Evolutionary conservation across 1,140 invertebrate genomes (phyloP).

Genomic region (Solenopsis fugax): DNA sequence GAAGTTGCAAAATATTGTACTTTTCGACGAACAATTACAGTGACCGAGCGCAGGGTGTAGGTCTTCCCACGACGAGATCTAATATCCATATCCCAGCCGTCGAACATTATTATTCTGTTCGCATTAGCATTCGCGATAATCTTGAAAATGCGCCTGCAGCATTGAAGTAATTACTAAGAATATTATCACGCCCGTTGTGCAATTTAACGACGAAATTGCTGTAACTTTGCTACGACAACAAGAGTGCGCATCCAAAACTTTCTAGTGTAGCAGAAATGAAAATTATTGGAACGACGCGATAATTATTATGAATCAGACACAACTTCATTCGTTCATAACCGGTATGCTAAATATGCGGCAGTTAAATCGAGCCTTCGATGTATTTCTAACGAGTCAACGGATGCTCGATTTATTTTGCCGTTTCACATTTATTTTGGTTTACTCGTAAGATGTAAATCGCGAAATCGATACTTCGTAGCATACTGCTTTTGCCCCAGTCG

Average conservation of each 20-base stretch:
- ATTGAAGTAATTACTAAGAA: slow-evolving; percentile 53
- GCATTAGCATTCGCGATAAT: slow-evolving; percentile 44
- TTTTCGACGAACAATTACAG: background rate
- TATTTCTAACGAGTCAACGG: slow-evolving; percentile 6
- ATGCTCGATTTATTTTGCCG: background rate
- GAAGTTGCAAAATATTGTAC: slow-evolving; percentile 23
- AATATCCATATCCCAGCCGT: slow-evolving; percentile 22
- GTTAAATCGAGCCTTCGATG: slow-evolving; percentile 14
- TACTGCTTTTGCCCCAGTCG: background rate
- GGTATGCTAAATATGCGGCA: background rate
- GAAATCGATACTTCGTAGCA: slow-evolving; percentile 23
- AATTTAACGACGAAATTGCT: slow-evolving; percentile 38
- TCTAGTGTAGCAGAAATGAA: slow-evolving; percentile 14
- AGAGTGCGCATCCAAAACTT: slow-evolving; percentile 52
- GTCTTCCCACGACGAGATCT: slow-evolving; percentile 18
- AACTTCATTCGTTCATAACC: slow-evolving; percentile 49
- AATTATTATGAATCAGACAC: slow-evolving; percentile 38
- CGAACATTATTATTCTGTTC: slow-evolving; percentile 34
- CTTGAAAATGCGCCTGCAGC: slow-evolving; percentile 29
- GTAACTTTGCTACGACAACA: slow-evolving; percentile 23
- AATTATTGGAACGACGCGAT: slow-evolving; percentile 51
- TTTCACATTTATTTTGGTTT: background rate
- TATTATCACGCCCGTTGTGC: slow-evolving; percentile 29
- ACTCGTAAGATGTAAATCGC: slow-evolving; percentile 27
- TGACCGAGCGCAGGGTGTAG: background rate